These are phyloP conservation scores for Rhimphoctona megacephalus DNA, from an alignment of 2,888 invertebrate species.

Conservation along the genomic window DNA sequence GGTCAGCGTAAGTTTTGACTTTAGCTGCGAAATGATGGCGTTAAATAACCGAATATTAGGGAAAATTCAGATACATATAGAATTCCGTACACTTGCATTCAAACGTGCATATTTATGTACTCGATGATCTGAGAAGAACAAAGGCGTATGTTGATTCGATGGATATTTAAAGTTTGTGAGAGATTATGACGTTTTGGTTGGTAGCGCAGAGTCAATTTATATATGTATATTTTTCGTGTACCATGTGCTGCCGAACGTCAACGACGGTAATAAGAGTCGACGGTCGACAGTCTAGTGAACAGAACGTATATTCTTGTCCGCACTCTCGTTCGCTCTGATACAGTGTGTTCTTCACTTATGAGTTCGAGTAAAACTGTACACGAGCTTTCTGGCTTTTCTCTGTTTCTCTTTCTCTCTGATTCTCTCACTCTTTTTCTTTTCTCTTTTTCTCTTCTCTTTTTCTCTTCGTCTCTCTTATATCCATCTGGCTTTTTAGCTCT, in stretches of 20 bases:
- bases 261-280: conserved; percentile 50
- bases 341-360: conserved; percentile 33
- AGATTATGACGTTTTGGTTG: neutral
- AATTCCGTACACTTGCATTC: neutral
- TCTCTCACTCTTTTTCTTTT: neutral
- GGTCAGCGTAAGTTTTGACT: conserved; percentile 23
- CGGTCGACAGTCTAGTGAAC: conserved; percentile 58
- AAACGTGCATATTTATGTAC: conserved; percentile 4
- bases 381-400: conserved; percentile 21
- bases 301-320: conserved; percentile 63
- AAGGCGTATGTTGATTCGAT: neutral
- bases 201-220: neutral
- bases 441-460: neutral
- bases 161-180: neutral
- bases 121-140: neutral
- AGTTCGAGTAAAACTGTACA: conserved; percentile 17
- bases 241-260: conserved; percentile 57
- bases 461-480: neutral
- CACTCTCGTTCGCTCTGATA: conserved; percentile 54
- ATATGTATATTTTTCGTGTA: conserved; percentile 10
- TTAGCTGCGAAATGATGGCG: conserved; percentile 5
- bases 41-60: conserved; percentile 36
- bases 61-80: neutral
- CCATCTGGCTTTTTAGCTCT: neutral
- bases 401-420: neutral